A percentile compares a stretch with the other conserved stretches of the same genome.
Conservation (phyloP, 2,113 vertebrate species). For the Haliaeetus leucogaster region DNA sequence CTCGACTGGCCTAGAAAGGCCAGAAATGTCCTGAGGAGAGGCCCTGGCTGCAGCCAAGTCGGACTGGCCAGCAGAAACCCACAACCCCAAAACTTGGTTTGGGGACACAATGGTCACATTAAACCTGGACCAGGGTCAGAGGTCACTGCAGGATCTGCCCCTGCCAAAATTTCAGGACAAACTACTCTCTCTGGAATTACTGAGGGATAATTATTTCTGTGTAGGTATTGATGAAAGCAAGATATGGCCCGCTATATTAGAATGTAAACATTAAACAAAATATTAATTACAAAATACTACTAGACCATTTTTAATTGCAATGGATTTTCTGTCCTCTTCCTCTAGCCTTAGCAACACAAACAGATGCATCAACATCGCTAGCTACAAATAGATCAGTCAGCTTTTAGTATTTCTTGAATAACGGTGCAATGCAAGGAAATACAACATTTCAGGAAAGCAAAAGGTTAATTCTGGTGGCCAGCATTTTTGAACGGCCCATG, state of each 20-base stretch:
- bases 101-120: rapidly evolving
- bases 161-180: neutral
- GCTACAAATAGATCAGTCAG: neutral
- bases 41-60: neutral
- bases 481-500: neutral
- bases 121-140: neutral
- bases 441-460: neutral
- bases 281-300: neutral
- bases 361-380: neutral
- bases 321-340: neutral
- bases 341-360: neutral
- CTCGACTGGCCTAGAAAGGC: neutral
- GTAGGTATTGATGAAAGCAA: neutral
- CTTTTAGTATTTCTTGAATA: neutral
- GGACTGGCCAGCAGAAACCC: neutral
- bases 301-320: neutral
- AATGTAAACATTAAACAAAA: neutral
- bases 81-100: neutral
- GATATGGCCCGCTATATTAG: neutral
- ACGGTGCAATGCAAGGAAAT: neutral
- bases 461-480: neutral
- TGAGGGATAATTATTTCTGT: neutral
- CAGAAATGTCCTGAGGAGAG: neutral
- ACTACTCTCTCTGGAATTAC: neutral
- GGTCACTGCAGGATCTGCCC: neutral